Evolutionary conservation across 2,113 vertebrate species (phyloP).

Genomic region (Diphyllodes magnificus): DNA sequence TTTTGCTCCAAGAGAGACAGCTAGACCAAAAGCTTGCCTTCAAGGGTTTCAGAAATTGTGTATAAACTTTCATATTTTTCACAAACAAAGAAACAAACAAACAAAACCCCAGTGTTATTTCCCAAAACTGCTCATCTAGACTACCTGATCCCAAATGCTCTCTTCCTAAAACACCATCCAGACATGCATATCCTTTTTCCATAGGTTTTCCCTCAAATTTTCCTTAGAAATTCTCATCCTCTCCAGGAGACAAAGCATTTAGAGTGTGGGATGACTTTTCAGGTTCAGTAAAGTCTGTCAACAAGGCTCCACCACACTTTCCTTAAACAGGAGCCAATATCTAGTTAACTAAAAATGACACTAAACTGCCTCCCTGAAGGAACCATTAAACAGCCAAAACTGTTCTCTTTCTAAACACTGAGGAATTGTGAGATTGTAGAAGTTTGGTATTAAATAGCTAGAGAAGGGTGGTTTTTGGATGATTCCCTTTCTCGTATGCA

Average conservation of each 20-base stretch:
- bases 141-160: accelerated
- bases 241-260: accelerated
- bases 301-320: neutral
- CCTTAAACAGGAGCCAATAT: neutral
- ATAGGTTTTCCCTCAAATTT: neutral
- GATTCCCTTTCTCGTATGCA: neutral
- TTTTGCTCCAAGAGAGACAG: neutral
- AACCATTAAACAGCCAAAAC: neutral
- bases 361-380: neutral
- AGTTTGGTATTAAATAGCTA: neutral
- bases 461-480: neutral
- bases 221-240: neutral
- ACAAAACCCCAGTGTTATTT: accelerated
- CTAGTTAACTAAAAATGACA: neutral
- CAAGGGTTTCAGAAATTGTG: neutral
- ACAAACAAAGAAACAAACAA: neutral
- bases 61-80: neutral
- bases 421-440: neutral
- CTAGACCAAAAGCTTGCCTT: neutral
- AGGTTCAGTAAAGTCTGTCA: neutral
- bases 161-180: neutral
- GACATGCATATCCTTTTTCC: neutral
- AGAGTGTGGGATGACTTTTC: neutral
- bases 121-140: neutral
- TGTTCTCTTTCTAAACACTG: accelerated